Conservation (phyloP, 1,140 invertebrate genomes). For the Camponotus vicinus region DNA sequence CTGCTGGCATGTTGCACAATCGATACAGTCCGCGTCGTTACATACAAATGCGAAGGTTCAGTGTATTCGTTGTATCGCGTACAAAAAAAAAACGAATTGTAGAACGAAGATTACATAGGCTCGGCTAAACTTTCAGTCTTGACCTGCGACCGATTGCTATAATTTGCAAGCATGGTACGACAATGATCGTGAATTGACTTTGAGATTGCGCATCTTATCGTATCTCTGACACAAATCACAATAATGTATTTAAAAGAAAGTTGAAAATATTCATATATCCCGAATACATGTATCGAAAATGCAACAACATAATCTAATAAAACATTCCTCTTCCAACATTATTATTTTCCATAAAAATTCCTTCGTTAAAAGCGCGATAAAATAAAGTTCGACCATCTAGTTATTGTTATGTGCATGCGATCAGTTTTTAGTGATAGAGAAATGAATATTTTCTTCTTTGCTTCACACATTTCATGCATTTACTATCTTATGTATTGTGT, state of each 20-base stretch:
- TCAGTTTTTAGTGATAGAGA: not conserved
- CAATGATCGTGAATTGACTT: constrained; percentile 22
- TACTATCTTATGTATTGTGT: too few relatives aligned
- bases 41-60: constrained; percentile 4
- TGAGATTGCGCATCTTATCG: not conserved
- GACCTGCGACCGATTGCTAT: not conserved
- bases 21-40: constrained; percentile 5
- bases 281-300: too few relatives aligned
- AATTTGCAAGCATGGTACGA: not conserved
- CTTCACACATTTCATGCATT: not conserved
- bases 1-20: constrained; percentile 73
- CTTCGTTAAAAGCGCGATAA: not conserved
- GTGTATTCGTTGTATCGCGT: constrained; percentile 23
- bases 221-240: not conserved
- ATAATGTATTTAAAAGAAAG: constrained; percentile 51
- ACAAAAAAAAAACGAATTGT: not conserved
- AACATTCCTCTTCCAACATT: not conserved
- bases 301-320: not conserved
- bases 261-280: not conserved
- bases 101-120: not conserved
- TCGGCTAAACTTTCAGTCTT: constrained; percentile 26
- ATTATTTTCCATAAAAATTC: constrained; percentile 2
- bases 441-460: not conserved
- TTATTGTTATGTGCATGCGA: not conserved
- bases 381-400: not conserved